Base-by-base conservation (phyloP, 2,797 vertebrate genomes). In the Oreortyx pictus region DNA sequence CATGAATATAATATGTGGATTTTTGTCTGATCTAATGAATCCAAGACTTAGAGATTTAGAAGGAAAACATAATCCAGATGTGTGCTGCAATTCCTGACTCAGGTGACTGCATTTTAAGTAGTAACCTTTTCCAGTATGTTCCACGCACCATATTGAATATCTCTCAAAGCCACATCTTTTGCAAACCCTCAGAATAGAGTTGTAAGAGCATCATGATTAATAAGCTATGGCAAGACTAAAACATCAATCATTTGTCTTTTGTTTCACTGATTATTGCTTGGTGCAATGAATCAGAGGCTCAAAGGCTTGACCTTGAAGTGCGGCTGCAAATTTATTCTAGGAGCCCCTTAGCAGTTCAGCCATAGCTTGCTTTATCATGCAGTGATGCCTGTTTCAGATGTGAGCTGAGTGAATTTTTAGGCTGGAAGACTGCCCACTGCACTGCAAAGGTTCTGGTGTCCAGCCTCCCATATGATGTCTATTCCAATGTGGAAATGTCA, bases 1-100 rank as follows among this genome's bases (percentile, higher is more conserved):
- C 96, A 96, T 97, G 97, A 98, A 97, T 97, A 97, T 94, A 96
- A 94, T 97, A 97, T 90, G 90, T 86, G 95, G 95, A 81, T 72
- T 97, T 97, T 96, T 96, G 91, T 96, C 17, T 88, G 91, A 94
- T 96, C 94, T 96, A 96, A 93, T 96, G 96, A 97, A 91, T 96
- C 93, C 96, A 96, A 94, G 96, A 75, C 92, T 93, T 33, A 14
- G 95, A 91, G 90, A 72, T 84, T 84, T 96, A 81, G 39, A 68
- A 86, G 41, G 44, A 94, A 97, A 96, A 96, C 92, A 8, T 56
- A 6, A 94, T 96, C 96, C 97, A 98, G 96, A 97, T 97, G 97
- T 95, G 86, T 16, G 11, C 47, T 52, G n/a, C 33, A 46, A 88
- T 96, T 95, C 91, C 88, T 91, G 82, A 96, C 88, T 92, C 91